Evolutionary conservation across 2,888 invertebrate genomes (phyloP), one percentile per base, ranked within the genome.

Genomic region (Smittia aterrima): DNA sequence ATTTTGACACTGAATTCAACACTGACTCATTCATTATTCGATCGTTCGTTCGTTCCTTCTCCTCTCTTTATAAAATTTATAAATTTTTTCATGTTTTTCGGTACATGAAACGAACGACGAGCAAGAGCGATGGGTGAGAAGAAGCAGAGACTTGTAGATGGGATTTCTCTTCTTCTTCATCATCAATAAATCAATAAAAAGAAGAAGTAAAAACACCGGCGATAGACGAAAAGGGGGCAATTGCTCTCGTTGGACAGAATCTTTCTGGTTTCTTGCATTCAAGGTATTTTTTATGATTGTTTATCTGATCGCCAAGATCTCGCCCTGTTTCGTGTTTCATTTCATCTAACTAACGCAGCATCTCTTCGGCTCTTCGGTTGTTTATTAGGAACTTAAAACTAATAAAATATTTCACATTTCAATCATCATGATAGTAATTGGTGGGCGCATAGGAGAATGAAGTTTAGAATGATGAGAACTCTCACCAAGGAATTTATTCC

Each of bases 1-100:
- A 3, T 22, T 47, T 58, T 58, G 58, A 58, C 58, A 58, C 58
- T 22, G 58, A 47, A 58, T 58, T 58, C 58, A 58, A 47, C 47
- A 71, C 71, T 71, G 71, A 71, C 71, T 71, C 71, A 71, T 71
- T 71, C 71, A 71, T 71, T 71, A 71, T 71, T 47, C 47, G 47
- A n/a, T 47, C 47, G n/a, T 47, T 47, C 11, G 38, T n/a, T n/a
- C 32, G 32, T 32, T 32, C 32, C 32, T 32, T 32, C 32, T 32
- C 32, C 9, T 32, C 32, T 32, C 47, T n/a, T 47, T 47, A 47
- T 16, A 16, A 47, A 47, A 47, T 47, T 47, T 47, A 47, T n/a
- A 47, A 47, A 6, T 41, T 54, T 18, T 13, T 68, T 4, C 38
- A 27, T 71, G 18, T 18, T 54, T 71, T 68, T 71, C 71, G 71